A percentile compares a stretch with the other conserved stretches of the same genome.
These are phyloP conservation scores for Yponomeuta sedellus DNA, from an alignment of 2,888 invertebrate species.

Conservation along the genomic window DNA sequence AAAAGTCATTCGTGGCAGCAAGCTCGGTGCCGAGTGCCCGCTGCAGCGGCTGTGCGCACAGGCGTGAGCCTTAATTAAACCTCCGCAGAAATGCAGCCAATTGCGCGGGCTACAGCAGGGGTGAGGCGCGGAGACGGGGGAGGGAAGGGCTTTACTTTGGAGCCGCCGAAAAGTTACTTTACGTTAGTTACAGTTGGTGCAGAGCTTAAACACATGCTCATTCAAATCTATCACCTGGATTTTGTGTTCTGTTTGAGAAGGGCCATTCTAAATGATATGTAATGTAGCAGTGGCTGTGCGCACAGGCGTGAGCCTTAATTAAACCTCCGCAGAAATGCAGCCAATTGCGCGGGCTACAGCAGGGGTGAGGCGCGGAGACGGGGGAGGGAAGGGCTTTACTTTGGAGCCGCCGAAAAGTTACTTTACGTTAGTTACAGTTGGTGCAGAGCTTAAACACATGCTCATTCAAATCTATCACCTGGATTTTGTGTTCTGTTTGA, in stretches of 20 bases:
- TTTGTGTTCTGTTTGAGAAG: too few species aligned
- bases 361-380: background rate
- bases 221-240: too few species aligned
- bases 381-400: background rate
- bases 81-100: slow-evolving; percentile 1
- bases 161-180: too few species aligned
- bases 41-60: background rate
- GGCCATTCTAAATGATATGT: too few species aligned
- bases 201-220: too few species aligned
- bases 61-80: background rate
- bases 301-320: background rate
- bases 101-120: background rate
- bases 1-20: background rate
- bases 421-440: too few species aligned
- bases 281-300: background rate
- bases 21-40: background rate
- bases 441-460: too few species aligned
- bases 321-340: slow-evolving; percentile 1
- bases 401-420: background rate
- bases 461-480: too few species aligned
- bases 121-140: background rate
- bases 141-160: background rate
- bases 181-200: too few species aligned
- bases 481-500: too few species aligned
- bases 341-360: background rate